A percentile compares a stretch with the other conserved stretches of the same genome.
Conservation (phyloP, 2,888 invertebrate genomes). For the Eupithecia dodoneata region DNA sequence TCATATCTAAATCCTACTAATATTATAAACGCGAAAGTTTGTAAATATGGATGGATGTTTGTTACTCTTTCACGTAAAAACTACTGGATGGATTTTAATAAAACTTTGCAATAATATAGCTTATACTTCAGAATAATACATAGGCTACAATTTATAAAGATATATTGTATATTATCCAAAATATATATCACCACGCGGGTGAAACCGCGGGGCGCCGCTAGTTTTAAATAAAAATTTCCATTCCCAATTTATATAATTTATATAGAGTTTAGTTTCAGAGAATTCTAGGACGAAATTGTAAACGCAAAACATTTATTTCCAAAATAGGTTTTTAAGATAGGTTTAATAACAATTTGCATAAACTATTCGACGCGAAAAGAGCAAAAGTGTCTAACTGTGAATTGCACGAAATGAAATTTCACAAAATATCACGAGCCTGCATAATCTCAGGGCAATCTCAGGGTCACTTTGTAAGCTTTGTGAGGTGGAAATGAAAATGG, state of each 20-base stretch:
- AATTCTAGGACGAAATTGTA: background rate
- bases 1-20: too few relatives aligned
- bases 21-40: too few relatives aligned
- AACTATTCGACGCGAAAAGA: constrained; percentile 20
- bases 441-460: constrained; percentile 40
- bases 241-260: background rate
- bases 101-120: too few relatives aligned
- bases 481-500: background rate
- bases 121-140: too few relatives aligned
- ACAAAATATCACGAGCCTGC: constrained; percentile 51
- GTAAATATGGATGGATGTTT: too few relatives aligned
- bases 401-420: constrained; percentile 32
- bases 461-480: background rate
- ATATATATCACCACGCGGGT: too few relatives aligned
- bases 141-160: too few relatives aligned
- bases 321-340: background rate
- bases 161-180: too few relatives aligned
- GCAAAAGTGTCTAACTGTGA: constrained; percentile 39
- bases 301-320: constrained; percentile 31
- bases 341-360: constrained; percentile 26
- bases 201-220: too few relatives aligned
- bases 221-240: too few relatives aligned
- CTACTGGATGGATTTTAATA: too few relatives aligned
- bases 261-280: background rate
- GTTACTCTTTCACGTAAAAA: too few relatives aligned